These are phyloP conservation scores for Solea senegalensis DNA, from an alignment of 2,113 vertebrate genomes.

Conservation along the genomic window DNA sequence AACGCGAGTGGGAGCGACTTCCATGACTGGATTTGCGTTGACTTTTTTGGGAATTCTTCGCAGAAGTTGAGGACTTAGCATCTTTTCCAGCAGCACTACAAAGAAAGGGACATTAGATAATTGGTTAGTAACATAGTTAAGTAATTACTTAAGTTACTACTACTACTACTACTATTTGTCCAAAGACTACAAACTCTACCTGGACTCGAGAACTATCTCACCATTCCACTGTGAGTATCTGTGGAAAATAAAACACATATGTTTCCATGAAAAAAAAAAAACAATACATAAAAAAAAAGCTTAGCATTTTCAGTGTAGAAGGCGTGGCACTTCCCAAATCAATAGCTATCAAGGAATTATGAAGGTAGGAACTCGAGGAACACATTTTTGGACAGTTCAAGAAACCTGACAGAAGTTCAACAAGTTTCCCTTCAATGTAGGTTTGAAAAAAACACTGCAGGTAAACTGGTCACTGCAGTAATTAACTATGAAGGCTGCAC, in stretches of 20 bases:
- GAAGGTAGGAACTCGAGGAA: no score
- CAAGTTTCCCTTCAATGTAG: no score
- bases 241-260: background rate
- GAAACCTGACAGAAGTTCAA: no score
- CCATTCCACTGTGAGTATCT: constrained; percentile 93
- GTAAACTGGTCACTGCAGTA: no score
- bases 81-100: constrained; percentile 28
- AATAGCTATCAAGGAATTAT: background rate
- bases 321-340: background rate
- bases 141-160: no score
- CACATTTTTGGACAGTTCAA: no score
- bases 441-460: no score
- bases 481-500: no score
- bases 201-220: constrained; percentile 68
- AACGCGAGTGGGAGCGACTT: constrained; percentile 33
- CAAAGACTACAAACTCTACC: constrained; percentile 45
- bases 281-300: no score
- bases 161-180: background rate
- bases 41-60: constrained; percentile 37
- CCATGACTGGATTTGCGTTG: constrained; percentile 2
- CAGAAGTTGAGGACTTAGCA: background rate
- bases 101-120: background rate
- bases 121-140: background rate
- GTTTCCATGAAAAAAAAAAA: no score
- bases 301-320: no score